Evolutionary conservation across 2,888 invertebrate species (phyloP).

Genomic region (Netelia fuscicornis): DNA sequence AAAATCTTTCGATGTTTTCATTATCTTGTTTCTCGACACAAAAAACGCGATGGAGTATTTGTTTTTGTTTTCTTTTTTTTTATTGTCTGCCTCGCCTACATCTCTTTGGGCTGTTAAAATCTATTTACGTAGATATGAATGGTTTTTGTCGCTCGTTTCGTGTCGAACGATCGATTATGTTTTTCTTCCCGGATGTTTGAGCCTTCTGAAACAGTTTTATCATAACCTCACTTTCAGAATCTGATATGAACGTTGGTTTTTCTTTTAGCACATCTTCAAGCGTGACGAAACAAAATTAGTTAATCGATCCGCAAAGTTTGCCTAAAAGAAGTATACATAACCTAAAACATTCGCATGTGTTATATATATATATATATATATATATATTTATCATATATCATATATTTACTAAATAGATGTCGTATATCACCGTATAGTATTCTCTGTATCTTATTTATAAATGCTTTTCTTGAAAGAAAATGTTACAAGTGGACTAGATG

Average conservation of each 20-base stretch:
- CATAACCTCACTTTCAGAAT: slow-evolving; percentile 12
- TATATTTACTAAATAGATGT: slow-evolving; percentile 55
- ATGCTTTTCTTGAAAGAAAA: slow-evolving; percentile 60
- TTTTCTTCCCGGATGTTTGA: slow-evolving; percentile 14
- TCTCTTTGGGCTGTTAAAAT: slow-evolving; percentile 48
- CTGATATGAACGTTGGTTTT: slow-evolving; percentile 32
- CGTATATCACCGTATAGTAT: slow-evolving; percentile 56
- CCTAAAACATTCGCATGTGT: slow-evolving; percentile 61
- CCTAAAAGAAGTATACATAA: slow-evolving; percentile 72
- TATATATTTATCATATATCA: slow-evolving; percentile 63
- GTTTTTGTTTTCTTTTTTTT: background rate
- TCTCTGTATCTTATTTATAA: slow-evolving; percentile 60
- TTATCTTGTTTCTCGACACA: slow-evolving; percentile 32
- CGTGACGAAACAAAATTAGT: slow-evolving; percentile 34
- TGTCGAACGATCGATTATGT: slow-evolving; percentile 25
- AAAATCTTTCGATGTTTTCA: slow-evolving; percentile 43
- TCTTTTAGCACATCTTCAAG: slow-evolving; percentile 17
- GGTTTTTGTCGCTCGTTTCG: background rate
- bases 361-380: slow-evolving; percentile 68
- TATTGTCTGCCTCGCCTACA: slow-evolving; percentile 45
- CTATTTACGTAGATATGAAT: slow-evolving; percentile 27
- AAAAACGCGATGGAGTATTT: slow-evolving; percentile 35
- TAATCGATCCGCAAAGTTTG: slow-evolving; percentile 64
- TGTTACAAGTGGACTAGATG: slow-evolving; percentile 66
- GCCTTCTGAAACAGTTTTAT: slow-evolving; percentile 13